Evolutionary conservation across 2,113 vertebrate genomes (phyloP), one percentile per base, ranked within the genome.

Genomic region (Corapipo altera): DNA sequence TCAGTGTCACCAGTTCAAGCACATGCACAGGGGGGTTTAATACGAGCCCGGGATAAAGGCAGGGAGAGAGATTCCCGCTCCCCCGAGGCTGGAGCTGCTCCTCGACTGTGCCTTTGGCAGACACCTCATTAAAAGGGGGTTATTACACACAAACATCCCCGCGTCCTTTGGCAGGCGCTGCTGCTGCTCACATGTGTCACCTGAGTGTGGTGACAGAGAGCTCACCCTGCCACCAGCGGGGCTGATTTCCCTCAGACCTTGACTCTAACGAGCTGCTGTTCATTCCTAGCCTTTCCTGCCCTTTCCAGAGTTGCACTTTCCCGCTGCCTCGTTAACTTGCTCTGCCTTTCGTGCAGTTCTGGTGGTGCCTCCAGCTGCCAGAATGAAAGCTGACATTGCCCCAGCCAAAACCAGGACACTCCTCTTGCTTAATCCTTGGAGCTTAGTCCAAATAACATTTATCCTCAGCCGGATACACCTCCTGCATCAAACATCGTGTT

Each of bases 1-100:
- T 94, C 85, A 2, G 1, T 97, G 95, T 94, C 95, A 88, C 33
- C 59, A 5, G 93, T 96, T 94, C 95, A 94, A 95, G 94, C 66
- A 33, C 76, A 32, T 12, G 87, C 88, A 30, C 94, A 30, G 8
- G 67, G 67, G 78, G 85, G 37, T 24, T 79, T 62, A 35, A 57
- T 46, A 1, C 62, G n/a, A 19, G n/a, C 0, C 41, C 3, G 77
- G 82, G 91, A 85, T 46, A 80, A 91, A 94, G 85, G 87, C 91
- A 43, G 62, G 70, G n/a, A 71, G 32, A 46, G 41, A 11, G 33
- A 33, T 27, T 80, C 78, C 55, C 77, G 0, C 35, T 62, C 33
- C 84, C 88, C 83, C 51, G 69, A 24, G 89, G 87, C 69, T 17
- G 3, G 14, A 64, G 24, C 64, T 0, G 21, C 86, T 46, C 7